Conservation (phyloP, 2,113 vertebrate genomes). For the Solea senegalensis region DNA sequence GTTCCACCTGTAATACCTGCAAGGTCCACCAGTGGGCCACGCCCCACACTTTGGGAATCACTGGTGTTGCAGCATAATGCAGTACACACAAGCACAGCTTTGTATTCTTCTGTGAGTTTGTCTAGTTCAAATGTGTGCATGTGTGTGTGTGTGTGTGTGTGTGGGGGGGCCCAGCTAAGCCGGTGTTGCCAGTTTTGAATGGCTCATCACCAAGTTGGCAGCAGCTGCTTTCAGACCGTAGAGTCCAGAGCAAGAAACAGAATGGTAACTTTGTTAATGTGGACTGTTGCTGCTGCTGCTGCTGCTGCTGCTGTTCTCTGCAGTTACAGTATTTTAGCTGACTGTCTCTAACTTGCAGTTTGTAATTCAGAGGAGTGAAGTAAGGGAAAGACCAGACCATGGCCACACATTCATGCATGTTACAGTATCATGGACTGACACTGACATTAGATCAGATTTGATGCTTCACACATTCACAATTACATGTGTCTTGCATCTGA, state of each 20-base stretch:
- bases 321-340: slow-evolving; percentile 16
- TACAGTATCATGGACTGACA: slow-evolving; percentile 27
- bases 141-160: neutral
- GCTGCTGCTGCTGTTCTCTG: slow-evolving; percentile 12
- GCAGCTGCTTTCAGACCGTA: slow-evolving; percentile 29
- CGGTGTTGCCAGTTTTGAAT: slow-evolving; percentile 51
- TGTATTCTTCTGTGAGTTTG: slow-evolving; percentile 44
- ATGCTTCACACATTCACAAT: no score
- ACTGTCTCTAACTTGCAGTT: slow-evolving; percentile 7
- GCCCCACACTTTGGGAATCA: no score
- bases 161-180: slow-evolving; percentile 16
- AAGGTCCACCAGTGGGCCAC: no score
- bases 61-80: no score
- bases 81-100: slow-evolving; percentile 34
- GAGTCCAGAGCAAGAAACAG: slow-evolving; percentile 43
- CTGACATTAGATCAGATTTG: neutral
- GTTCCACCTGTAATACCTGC: no score
- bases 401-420: slow-evolving; percentile 21
- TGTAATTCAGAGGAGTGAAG: slow-evolving; percentile 27
- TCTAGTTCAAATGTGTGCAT: slow-evolving; percentile 22
- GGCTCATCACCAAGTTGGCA: slow-evolving; percentile 62
- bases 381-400: slow-evolving; percentile 1
- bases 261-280: slow-evolving; percentile 52
- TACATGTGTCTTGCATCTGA: no score
- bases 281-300: slow-evolving; percentile 39